A percentile compares a stretch with the other conserved stretches of the same genome.
These are phyloP conservation scores for Mungos mungo DNA, from an alignment of 2,113 vertebrate genomes.

Conservation along the genomic window DNA sequence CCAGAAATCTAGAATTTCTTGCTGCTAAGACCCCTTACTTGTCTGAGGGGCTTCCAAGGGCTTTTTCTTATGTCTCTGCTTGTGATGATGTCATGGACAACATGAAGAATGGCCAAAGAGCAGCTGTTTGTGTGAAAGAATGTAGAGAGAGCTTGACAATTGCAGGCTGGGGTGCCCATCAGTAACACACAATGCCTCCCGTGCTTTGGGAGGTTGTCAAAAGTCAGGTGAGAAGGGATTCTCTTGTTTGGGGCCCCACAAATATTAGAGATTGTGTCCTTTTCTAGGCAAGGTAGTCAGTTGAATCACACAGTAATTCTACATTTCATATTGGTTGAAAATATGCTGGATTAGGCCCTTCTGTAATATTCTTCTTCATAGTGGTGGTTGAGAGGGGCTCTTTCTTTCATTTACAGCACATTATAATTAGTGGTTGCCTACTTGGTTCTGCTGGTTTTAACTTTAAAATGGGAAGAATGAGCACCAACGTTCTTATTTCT, in stretches of 20 bases:
- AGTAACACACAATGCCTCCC: fast-evolving
- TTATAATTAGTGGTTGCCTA: background rate
- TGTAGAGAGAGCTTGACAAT: background rate
- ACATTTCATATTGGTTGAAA: background rate
- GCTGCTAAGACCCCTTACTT: background rate
- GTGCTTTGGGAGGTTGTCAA: background rate
- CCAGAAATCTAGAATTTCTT: background rate
- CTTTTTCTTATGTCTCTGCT: background rate
- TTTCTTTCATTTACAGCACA: background rate
- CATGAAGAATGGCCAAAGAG: background rate
- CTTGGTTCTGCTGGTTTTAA: background rate
- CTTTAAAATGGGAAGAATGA: background rate
- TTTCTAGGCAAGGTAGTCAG: background rate
- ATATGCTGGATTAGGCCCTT: background rate
- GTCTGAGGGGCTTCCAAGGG: background rate
- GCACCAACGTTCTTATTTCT: background rate
- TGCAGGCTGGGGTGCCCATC: background rate
- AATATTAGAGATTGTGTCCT: background rate
- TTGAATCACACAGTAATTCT: background rate
- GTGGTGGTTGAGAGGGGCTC: background rate
- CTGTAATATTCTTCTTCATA: background rate
- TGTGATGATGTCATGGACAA: background rate
- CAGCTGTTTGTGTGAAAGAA: background rate
- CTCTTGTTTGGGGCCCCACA: background rate
- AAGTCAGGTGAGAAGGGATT: background rate